These are phyloP conservation scores for Ictidomys tridecemlineatus DNA, from an alignment of 2,113 vertebrate species.

Conservation along the genomic window DNA sequence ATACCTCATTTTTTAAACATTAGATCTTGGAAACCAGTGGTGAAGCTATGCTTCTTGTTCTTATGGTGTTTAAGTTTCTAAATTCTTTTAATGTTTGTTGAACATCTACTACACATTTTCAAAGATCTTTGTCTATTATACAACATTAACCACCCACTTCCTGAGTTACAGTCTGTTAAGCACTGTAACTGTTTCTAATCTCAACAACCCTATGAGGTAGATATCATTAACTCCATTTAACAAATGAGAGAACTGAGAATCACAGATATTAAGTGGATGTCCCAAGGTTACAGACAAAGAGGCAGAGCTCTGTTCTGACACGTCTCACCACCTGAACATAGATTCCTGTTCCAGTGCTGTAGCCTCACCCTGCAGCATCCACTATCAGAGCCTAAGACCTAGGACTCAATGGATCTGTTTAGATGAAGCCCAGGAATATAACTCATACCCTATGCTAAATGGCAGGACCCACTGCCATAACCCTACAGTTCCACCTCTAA, in stretches of 20 bases:
- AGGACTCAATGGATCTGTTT: not conserved
- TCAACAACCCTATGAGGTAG: not conserved
- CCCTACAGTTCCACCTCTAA: not conserved
- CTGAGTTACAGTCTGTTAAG: not conserved
- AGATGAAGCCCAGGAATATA: not conserved
- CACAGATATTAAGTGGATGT: not conserved
- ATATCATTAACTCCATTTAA: not conserved
- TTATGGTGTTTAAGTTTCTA: not conserved
- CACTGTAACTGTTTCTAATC: not conserved
- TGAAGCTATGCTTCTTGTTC: not conserved
- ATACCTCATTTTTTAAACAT: not conserved
- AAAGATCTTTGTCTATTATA: not conserved
- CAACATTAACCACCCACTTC: not conserved
- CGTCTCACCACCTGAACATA: not conserved
- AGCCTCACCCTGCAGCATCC: not conserved
- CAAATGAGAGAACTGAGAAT: not conserved
- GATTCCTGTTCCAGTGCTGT: not conserved
- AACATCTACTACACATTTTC: not conserved
- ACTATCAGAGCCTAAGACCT: not conserved
- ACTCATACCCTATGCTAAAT: not conserved
- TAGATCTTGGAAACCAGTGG: not conserved
- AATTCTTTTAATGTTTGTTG: not conserved
- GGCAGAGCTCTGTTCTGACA: not conserved
- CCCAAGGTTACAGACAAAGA: not conserved
- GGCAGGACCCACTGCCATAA: not conserved